phyloP scores from a whole-genome alignment of 2,888 invertebrate species.

The Junonia oenone region DNA sequence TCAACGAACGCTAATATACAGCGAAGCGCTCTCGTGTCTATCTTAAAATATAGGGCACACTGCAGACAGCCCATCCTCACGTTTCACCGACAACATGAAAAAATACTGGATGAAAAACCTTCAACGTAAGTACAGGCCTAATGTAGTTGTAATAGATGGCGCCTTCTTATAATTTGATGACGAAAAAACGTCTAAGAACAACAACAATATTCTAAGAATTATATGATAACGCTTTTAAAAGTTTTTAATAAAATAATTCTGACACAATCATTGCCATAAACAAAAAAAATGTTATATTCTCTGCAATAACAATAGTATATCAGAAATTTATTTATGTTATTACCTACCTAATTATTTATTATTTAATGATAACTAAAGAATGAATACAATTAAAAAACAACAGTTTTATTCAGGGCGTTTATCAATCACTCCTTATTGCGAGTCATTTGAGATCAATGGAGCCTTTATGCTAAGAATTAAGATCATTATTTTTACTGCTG shows the following conservation, averaged over 20 bases:
- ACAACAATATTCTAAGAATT: too few species aligned
- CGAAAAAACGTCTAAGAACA: too few species aligned
- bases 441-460: constrained; percentile 58
- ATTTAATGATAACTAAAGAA: constrained; percentile 16
- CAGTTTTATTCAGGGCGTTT: constrained; percentile 39
- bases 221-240: too few species aligned
- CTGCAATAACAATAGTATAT: too few species aligned
- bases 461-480: constrained; percentile 45
- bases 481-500: constrained; percentile 47
- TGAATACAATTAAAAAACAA: constrained; percentile 24
- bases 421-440: constrained; percentile 61
- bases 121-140: too few species aligned
- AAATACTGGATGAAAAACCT: neutral
- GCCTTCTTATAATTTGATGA: neutral
- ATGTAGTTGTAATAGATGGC: neutral
- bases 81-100: neutral
- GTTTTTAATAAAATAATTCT: too few species aligned
- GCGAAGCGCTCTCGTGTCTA: constrained; percentile 8
- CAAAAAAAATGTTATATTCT: too few species aligned
- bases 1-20: constrained; percentile 9
- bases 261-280: too few species aligned
- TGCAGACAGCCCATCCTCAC: neutral
- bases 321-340: too few species aligned
- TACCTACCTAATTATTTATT: neutral
- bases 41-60: constrained; percentile 12